phyloP scores from a whole-genome alignment of 2,888 invertebrate species.

The Poecilus cupreus region DNA sequence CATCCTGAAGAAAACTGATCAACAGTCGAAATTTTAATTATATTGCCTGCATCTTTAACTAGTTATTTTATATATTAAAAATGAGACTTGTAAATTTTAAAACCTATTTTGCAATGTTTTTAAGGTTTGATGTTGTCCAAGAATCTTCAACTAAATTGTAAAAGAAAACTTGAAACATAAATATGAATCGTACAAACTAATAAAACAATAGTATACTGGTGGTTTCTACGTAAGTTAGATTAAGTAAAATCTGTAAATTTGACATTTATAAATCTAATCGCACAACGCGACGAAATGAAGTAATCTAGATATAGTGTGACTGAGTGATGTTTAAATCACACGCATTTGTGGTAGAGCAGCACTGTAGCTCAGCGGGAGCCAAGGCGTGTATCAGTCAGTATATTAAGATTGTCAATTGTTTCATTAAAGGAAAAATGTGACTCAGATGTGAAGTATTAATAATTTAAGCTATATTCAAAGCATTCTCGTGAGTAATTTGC shows the following conservation, averaged over 20 bases:
- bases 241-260: not conserved
- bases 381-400: constrained; percentile 11
- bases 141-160: no score
- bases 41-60: no score
- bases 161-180: no score
- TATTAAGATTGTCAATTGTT: constrained; percentile 42
- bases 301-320: not conserved
- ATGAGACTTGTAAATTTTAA: no score
- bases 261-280: not conserved
- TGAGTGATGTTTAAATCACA: not conserved
- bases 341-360: constrained; percentile 12
- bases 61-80: no score
- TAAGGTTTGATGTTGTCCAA: no score
- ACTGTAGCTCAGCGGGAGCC: constrained; percentile 44
- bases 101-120: no score
- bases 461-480: constrained; percentile 16
- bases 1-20: no score
- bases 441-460: constrained; percentile 26
- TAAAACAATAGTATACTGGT: no score
- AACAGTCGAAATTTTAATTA: no score
- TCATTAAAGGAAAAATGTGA: constrained; percentile 54
- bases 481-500: constrained; percentile 1
- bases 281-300: not conserved
- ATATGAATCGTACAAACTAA: no score
- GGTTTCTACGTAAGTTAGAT: no score